Conservation (phyloP, 1,140 invertebrate species). For the Belonocnema kinseyi region DNA sequence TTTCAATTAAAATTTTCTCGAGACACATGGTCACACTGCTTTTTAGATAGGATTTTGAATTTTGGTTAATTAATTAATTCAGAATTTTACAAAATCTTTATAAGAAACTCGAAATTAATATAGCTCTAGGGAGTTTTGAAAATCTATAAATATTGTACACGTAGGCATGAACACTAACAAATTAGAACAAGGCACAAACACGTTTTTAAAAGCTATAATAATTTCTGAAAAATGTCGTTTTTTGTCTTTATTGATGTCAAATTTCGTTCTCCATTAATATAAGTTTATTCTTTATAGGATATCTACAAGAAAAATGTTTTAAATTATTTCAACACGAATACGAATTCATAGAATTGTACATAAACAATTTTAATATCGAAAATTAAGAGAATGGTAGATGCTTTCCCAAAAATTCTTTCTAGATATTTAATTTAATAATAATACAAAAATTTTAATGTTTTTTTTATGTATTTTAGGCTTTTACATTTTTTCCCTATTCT, state of each 20-base stretch:
- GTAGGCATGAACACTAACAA: background rate
- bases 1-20: no score
- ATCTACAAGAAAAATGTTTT: slow-evolving; percentile 13
- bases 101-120: no score
- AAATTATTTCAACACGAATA: background rate
- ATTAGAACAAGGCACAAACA: background rate
- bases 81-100: no score
- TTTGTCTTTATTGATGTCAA: background rate
- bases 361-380: no score
- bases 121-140: no score
- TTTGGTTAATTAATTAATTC: no score
- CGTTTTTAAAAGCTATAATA: background rate
- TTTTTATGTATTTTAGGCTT: no score
- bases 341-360: no score
- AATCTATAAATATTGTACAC: background rate
- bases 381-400: slow-evolving; percentile 35
- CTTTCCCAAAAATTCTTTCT: slow-evolving; percentile 15
- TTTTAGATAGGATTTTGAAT: no score
- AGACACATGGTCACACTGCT: no score
- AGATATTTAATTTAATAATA: background rate
- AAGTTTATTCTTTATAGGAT: slow-evolving; percentile 19
- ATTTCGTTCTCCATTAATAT: background rate
- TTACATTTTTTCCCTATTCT: no score
- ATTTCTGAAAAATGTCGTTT: background rate
- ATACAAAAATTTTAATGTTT: no score